phyloP scores from a whole-genome alignment of 2,888 invertebrate species.

The Neoitamus cyanurus region DNA sequence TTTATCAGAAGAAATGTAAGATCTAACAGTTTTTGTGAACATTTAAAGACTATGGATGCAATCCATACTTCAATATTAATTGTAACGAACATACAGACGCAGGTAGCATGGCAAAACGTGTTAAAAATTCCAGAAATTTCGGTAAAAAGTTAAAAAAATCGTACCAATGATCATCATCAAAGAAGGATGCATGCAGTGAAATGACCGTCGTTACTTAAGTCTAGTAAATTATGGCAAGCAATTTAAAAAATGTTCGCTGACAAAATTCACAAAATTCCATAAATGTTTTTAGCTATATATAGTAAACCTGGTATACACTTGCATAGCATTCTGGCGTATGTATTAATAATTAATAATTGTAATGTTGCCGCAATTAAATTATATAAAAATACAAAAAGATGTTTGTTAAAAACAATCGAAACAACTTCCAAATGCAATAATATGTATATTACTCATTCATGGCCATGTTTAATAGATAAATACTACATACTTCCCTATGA shows the following conservation, averaged over 20 bases:
- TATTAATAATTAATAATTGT: conserved; percentile 39
- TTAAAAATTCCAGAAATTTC: background rate
- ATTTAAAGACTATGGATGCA: background rate
- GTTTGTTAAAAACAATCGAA: conserved; percentile 44
- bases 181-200: conserved; percentile 21
- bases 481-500: conserved; percentile 35
- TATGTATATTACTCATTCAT: conserved; percentile 45
- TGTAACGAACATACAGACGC: background rate
- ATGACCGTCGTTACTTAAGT: conserved; percentile 11
- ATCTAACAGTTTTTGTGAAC: background rate
- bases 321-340: conserved; percentile 46
- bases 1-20: background rate
- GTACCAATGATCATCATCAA: background rate
- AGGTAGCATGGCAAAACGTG: background rate
- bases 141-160: background rate
- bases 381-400: conserved; percentile 41
- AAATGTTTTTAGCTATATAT: conserved; percentile 29
- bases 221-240: conserved; percentile 22
- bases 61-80: background rate
- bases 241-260: conserved; percentile 24
- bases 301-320: conserved; percentile 32
- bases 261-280: conserved; percentile 39
- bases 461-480: conserved; percentile 41
- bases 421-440: conserved; percentile 45
- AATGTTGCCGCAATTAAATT: conserved; percentile 43